A percentile compares a stretch with the other conserved stretches of the same genome.
phyloP scores from a whole-genome alignment of 2,888 invertebrate genomes.

The Teleogryllus oceanicus region DNA sequence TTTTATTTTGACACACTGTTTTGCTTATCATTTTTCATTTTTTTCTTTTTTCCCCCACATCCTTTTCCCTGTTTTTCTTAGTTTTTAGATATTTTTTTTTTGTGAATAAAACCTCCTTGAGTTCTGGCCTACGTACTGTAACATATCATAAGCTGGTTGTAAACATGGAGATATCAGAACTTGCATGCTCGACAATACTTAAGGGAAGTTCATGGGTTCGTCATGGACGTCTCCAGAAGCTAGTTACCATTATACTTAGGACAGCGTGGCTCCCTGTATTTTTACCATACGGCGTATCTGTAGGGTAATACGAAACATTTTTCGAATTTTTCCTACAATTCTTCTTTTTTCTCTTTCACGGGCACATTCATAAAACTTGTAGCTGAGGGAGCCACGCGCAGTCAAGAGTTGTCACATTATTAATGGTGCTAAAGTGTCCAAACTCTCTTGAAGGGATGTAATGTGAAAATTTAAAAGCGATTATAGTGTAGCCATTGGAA shows the following conservation, averaged over 20 bases:
- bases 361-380: conserved; percentile 18
- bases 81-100: neutral
- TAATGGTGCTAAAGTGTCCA: conserved; percentile 31
- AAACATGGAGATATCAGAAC: conserved; percentile 23
- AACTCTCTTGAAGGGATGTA: conserved; percentile 12
- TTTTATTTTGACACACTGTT: conserved; percentile 22
- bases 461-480: conserved; percentile 20
- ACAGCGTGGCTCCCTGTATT: neutral
- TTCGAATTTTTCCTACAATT: conserved; percentile 12
- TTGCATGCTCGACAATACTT: neutral
- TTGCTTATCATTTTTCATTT: conserved; percentile 27
- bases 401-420: conserved; percentile 18
- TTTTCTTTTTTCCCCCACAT: neutral
- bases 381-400: neutral
- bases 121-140: conserved; percentile 18
- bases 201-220: neutral
- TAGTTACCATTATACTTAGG: neutral
- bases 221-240: conserved; percentile 6
- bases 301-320: neutral
- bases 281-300: neutral
- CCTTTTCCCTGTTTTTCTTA: neutral
- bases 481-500: conserved; percentile 26
- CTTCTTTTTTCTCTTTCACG: neutral
- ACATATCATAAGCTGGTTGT: conserved; percentile 18
- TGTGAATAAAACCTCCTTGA: neutral